Base-by-base conservation (phyloP, 2,797 vertebrate genomes). In the Columba guinea region DNA sequence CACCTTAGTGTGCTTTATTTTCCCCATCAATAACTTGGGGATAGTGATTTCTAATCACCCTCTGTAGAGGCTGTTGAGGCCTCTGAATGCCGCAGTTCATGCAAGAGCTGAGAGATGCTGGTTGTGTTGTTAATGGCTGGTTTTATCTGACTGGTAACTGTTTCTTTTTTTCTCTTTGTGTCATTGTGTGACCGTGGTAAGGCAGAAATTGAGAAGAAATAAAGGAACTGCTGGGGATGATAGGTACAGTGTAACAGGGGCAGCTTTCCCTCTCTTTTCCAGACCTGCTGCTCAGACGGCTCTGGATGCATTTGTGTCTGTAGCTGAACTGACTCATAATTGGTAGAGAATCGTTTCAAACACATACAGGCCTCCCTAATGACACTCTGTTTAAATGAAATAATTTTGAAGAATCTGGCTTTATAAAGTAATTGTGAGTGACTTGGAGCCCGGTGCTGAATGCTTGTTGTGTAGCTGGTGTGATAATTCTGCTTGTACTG, bases 161-260 rank as follows among this genome's bases (percentile, higher is more conserved):
- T 68, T 87, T 75, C 82, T 75, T 86, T 94, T 92, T 92, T 87
- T 64, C 76, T 91, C 80, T 91, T 76, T 87, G 74, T 59, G 39
- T 63, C 63, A 39, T 86, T 94, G 67, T 93, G 63, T 91, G 75
- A 44, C 52, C 60, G 48, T 89, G 52, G 52, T 84, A 82, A 90
- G 87, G 64, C 67, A 91, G 59, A 82, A 90, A 87, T 13, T 69
- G 85, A 76, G 90, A 93, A 90, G 74, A 91, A 87, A 94, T 62
- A 14, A 95, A 89, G 51, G 51, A 80, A 34, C 48, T 75, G 79
- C 76, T 84, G 73, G 56, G 49, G 41, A 53, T 94, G 58, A 49
- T 86, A 74, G n/a, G 23, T 73, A 58, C 7, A 5, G 59, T 63
- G 44, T 70, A 84, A 70, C 28, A 65, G 44, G 62, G 74, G 60